These are phyloP conservation scores for Manacus vitellinus DNA, from an alignment of 2,113 vertebrate species.

Conservation along the genomic window DNA sequence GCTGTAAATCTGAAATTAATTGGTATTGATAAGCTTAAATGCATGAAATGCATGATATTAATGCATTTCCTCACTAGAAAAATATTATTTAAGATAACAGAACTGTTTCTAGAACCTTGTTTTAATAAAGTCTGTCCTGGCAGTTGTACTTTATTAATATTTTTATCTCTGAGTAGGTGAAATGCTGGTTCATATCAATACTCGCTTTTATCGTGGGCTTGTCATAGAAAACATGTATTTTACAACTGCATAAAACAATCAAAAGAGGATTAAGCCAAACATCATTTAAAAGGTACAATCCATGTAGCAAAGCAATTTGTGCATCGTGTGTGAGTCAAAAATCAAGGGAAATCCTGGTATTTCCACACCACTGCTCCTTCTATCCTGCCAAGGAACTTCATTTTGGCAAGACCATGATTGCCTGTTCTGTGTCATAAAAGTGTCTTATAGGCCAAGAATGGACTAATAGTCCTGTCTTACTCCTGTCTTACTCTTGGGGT, in stretches of 20 bases:
- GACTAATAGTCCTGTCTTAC: not conserved
- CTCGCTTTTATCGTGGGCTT: not conserved
- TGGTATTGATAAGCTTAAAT: not conserved
- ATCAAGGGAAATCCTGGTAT: not conserved
- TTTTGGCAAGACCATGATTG: not conserved
- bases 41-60: not conserved
- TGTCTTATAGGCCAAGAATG: not conserved
- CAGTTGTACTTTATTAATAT: not conserved
- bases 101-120: not conserved
- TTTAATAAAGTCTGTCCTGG: not conserved
- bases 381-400: not conserved
- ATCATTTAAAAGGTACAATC: not conserved
- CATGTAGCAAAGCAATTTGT: not conserved
- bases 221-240: slow-evolving; percentile 24
- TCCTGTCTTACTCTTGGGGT: not conserved
- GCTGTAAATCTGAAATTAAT: slow-evolving; percentile 4
- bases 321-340: not conserved
- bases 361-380: not conserved
- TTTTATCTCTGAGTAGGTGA: not conserved
- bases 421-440: not conserved
- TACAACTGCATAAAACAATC: not conserved
- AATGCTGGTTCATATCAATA: slow-evolving; percentile 45
- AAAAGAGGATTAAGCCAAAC: not conserved
- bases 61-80: not conserved
- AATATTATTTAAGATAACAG: slow-evolving; percentile 24